Percentiles rank a stretch among this genome's conserved stretches.
Conservation (phyloP, 2,888 invertebrate genomes). For the Drosophila limbata region DNA sequence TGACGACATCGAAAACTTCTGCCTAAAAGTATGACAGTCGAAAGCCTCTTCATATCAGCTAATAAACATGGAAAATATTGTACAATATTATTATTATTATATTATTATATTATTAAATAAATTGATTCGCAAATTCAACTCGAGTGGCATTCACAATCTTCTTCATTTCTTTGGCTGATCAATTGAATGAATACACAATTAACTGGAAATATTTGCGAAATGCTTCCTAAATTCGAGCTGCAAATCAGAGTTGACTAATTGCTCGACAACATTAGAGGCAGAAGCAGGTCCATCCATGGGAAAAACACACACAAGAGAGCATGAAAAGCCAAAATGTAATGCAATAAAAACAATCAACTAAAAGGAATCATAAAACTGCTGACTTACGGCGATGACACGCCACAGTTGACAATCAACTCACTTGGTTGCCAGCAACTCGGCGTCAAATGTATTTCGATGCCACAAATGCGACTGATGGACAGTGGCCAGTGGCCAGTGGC, state of each 20-base stretch:
- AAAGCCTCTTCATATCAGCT: conserved; percentile 4
- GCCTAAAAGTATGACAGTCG: not conserved
- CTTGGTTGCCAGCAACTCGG: conserved; percentile 2
- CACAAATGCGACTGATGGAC: not conserved
- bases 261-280: conserved; percentile 21
- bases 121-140: conserved; percentile 1
- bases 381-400: conserved; percentile 69
- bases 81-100: no score
- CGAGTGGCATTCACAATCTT: conserved; percentile 3
- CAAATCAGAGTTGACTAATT: conserved; percentile 66
- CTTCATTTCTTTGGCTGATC: conserved; percentile 9
- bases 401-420: conserved; percentile 47
- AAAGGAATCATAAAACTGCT: conserved; percentile 66
- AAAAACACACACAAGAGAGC: conserved; percentile 28
- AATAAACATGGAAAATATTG: conserved; percentile 23
- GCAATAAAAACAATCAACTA: conserved; percentile 56
- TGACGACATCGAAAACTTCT: conserved; percentile 6
- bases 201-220: conserved; percentile 48
- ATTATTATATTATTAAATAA: no score
- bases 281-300: conserved; percentile 34
- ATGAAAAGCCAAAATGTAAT: conserved; percentile 38
- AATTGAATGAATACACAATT: conserved; percentile 6
- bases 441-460: conserved; percentile 17
- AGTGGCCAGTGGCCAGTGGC: no score
- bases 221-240: conserved; percentile 55